phyloP scores from a whole-genome alignment of 2,113 vertebrate genomes.

The Nesogale talazaci region DNA sequence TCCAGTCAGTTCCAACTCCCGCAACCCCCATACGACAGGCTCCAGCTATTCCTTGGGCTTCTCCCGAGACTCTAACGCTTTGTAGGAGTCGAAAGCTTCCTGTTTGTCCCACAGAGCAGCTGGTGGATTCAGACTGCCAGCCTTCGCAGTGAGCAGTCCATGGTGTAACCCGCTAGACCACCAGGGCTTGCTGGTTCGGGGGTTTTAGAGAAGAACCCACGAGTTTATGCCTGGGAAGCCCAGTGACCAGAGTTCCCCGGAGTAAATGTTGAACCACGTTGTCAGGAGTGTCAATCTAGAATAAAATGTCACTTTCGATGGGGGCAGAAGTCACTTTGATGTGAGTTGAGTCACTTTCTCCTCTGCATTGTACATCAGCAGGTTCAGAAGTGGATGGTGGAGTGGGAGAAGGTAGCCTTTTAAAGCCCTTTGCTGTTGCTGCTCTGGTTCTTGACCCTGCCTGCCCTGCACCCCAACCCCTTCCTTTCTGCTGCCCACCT shows the following conservation, averaged over 20 bases:
- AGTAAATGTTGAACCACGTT: background rate
- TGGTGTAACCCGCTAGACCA: background rate
- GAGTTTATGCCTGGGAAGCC: background rate
- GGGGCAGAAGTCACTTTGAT: background rate
- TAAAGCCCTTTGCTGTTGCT: background rate
- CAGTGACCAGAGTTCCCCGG: background rate
- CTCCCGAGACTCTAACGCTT: too few relatives aligned
- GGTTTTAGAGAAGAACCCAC: background rate
- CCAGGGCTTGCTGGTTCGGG: background rate
- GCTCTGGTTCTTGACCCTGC: slow-evolving; percentile 15
- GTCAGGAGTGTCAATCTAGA: background rate
- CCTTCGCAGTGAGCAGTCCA: too few relatives aligned
- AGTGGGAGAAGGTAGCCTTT: background rate
- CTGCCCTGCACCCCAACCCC: background rate
- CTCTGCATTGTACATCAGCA: background rate
- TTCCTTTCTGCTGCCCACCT: background rate
- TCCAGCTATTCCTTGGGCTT: too few relatives aligned
- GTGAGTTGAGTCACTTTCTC: background rate
- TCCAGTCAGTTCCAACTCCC: too few relatives aligned
- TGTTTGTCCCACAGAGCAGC: too few relatives aligned
- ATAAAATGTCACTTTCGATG: background rate
- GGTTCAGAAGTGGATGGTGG: background rate
- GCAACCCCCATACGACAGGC: too few relatives aligned
- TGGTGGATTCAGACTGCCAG: too few relatives aligned
- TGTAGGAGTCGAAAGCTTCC: too few relatives aligned